A percentile compares a stretch with the other conserved stretches of the same genome.
phyloP scores from a whole-genome alignment of 1,140 invertebrate species.

The Gonatopus flavifemur region DNA sequence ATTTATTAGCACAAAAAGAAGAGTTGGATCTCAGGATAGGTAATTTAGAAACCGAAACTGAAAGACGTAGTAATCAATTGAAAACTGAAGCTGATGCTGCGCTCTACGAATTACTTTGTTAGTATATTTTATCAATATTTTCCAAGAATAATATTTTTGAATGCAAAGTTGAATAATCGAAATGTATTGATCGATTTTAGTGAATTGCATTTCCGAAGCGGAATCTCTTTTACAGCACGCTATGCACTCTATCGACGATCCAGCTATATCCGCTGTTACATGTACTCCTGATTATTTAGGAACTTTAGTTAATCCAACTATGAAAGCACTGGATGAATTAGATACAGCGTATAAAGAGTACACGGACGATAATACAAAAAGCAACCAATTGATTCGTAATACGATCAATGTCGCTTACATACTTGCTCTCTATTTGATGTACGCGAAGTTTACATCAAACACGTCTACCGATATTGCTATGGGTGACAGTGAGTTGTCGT shows the following conservation, averaged over 20 bases:
- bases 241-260: conserved; percentile 70
- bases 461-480: conserved; percentile 72
- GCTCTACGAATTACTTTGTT: conserved; percentile 49
- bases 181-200: conserved; percentile 49
- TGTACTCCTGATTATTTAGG: conserved; percentile 70
- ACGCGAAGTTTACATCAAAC: conserved; percentile 72
- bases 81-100: conserved; percentile 42
- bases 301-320: conserved; percentile 54
- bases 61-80: conserved; percentile 40
- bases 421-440: conserved; percentile 65
- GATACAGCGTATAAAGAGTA: conserved; percentile 45
- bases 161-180: conserved; percentile 1
- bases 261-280: conserved; percentile 67
- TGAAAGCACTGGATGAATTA: conserved; percentile 50
- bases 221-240: conserved; percentile 65
- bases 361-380: conserved; percentile 40
- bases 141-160: conserved; percentile 4
- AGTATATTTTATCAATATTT: conserved; percentile 25
- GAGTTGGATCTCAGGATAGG: conserved; percentile 63
- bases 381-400: conserved; percentile 44
- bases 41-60: conserved; percentile 48
- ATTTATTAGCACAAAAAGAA: conserved; percentile 67
- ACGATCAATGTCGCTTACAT: conserved; percentile 59
- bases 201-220: conserved; percentile 61
- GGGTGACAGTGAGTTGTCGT: conserved; percentile 67